Evolutionary conservation across 2,113 vertebrate genomes (phyloP).

Genomic region (Sitta europaea): DNA sequence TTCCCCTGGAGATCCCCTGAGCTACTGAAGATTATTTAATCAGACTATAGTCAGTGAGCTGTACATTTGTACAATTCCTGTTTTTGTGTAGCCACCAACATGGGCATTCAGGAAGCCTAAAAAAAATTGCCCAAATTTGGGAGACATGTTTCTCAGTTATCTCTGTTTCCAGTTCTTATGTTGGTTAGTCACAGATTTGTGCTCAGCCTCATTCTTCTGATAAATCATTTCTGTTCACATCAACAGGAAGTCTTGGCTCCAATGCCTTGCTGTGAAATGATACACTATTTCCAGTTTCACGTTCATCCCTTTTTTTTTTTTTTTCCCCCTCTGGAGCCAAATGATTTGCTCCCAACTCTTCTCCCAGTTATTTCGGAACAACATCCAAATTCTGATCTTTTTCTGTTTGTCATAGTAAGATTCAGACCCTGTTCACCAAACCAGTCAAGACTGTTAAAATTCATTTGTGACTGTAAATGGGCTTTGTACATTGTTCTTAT

Average conservation of each 20-base stretch:
- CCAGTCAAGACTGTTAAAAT: background rate
- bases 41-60: background rate
- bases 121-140: background rate
- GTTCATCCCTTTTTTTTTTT: background rate
- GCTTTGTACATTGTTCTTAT: rapidly evolving
- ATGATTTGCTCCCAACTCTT: background rate
- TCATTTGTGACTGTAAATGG: background rate
- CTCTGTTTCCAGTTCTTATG: background rate
- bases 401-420: background rate
- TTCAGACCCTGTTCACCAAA: background rate
- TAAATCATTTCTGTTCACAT: background rate
- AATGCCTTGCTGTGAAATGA: background rate
- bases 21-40: background rate
- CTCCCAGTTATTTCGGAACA: background rate
- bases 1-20: background rate
- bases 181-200: background rate
- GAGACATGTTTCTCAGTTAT: background rate
- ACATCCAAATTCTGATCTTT: background rate
- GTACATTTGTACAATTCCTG: background rate
- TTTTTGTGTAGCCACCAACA: background rate
- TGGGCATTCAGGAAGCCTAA: background rate
- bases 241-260: background rate
- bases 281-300: background rate
- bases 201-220: background rate
- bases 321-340: background rate